Evolutionary conservation across 2,888 invertebrate genomes (phyloP).

Genomic region (Blastobasis lacticolella): DNA sequence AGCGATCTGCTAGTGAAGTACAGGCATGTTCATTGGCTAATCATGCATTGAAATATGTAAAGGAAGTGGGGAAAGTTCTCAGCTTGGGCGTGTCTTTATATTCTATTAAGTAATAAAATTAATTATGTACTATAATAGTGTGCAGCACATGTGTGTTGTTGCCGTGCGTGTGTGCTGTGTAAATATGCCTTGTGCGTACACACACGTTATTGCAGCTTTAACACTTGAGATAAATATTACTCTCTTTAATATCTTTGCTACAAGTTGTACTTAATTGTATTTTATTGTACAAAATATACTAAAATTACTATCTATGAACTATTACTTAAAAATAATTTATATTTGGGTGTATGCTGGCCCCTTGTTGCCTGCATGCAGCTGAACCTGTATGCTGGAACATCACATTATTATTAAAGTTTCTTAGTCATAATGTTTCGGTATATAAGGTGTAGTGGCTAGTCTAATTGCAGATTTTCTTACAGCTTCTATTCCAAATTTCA

Average conservation of each 20-base stretch:
- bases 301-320: conserved; percentile 73
- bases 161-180: conserved; percentile 71
- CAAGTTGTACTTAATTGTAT: conserved; percentile 81
- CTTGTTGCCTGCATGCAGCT: conserved; percentile 69
- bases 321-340: conserved; percentile 67
- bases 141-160: conserved; percentile 69
- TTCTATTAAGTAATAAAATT: conserved; percentile 69
- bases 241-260: conserved; percentile 79
- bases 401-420: conserved; percentile 60
- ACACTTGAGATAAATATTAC: conserved; percentile 73
- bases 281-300: conserved; percentile 82
- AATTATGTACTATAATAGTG: conserved; percentile 67
- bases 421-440: conserved; percentile 71
- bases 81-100: conserved; percentile 72
- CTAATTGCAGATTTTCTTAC: conserved; percentile 75
- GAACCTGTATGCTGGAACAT: conserved; percentile 73
- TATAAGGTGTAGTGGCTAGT: conserved; percentile 72
- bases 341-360: conserved; percentile 71
- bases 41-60: conserved; percentile 74
- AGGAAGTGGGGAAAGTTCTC: conserved; percentile 62
- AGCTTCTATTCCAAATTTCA: conserved; percentile 73
- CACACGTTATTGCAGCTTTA: conserved; percentile 72
- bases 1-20: conserved; percentile 69
- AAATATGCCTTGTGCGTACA: conserved; percentile 73
- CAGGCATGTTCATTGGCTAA: conserved; percentile 73